Base-by-base conservation (phyloP, 2,113 vertebrate genomes). In the Pagrus major region DNA sequence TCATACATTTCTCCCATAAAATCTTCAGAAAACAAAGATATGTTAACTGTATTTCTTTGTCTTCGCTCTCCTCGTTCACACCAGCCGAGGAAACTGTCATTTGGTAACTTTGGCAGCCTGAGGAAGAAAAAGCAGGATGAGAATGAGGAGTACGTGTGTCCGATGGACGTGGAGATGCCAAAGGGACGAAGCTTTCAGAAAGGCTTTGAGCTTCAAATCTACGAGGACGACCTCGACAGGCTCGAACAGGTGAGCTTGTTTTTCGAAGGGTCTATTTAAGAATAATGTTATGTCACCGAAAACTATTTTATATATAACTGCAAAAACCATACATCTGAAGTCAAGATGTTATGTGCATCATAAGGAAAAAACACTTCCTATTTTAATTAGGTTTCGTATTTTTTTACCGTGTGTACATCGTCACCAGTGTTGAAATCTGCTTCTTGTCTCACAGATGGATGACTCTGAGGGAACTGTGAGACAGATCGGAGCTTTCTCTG, bases 391-490 rank as follows among this genome's bases (percentile, higher is more conserved):
- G 12, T 54, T 54, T 54, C 0, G 20, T 49, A 2, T 49, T 21
- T 2, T n/a, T 10, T 47, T 20, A 47, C 21, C n/a, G 16, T 58
- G 16, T 69, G 12, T 9, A 25, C 8, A n/a, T 59, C 4, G 2
- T 63, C 23, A 41, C 3, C 42, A 49, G 16, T 66, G 61, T 67
- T 59, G 5, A 66, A 71, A 41, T 10, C 11, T 41, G 29, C 46
- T 1, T 79, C 9, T 81, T 23, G 82, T 56, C 46, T 27, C 86
- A 78, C 66, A 99, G 98, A 99, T 99, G 98, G 98, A 99, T 73
- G 98, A 99, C 92, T 99, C 98, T 0, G 98, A 99, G 91, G 98
- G 98, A 67, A 99, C 98, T 0, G 98, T 99, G 85, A 96, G 98
- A 74, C 98, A 99, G 92, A 99, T 99, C 33, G 98, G 98, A 25